phyloP scores from a whole-genome alignment of 2,113 vertebrate species.

The Phylloscopus whistleri region DNA sequence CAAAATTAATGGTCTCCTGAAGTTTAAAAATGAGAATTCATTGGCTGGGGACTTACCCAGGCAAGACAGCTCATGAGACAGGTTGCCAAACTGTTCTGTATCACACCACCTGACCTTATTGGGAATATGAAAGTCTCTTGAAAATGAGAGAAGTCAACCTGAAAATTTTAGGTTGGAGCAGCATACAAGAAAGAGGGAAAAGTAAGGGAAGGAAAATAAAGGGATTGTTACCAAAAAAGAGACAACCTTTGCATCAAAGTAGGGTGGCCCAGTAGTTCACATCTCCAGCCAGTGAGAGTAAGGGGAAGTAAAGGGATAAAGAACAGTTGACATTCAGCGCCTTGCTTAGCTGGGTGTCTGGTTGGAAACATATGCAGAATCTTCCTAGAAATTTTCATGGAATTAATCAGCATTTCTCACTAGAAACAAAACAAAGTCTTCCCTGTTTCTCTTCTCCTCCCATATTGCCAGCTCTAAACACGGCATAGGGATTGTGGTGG shows the following conservation, averaged over 20 bases:
- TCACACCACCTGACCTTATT: neutral
- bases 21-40: neutral
- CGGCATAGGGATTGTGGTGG: neutral
- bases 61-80: neutral
- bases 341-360: neutral
- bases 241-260: neutral
- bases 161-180: neutral
- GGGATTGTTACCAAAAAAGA: neutral
- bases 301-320: neutral
- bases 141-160: neutral
- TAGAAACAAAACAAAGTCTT: neutral
- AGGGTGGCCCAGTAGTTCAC: neutral
- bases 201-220: neutral
- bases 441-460: neutral
- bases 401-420: neutral
- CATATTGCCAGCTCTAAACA: neutral
- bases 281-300: neutral
- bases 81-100: neutral
- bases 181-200: neutral
- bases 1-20: neutral
- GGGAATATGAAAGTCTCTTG: neutral
- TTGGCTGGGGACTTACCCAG: neutral
- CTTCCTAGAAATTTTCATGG: neutral
- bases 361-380: neutral
- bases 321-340: neutral